phyloP scores from a whole-genome alignment of 2,888 invertebrate species.

The Erynnis tages region DNA sequence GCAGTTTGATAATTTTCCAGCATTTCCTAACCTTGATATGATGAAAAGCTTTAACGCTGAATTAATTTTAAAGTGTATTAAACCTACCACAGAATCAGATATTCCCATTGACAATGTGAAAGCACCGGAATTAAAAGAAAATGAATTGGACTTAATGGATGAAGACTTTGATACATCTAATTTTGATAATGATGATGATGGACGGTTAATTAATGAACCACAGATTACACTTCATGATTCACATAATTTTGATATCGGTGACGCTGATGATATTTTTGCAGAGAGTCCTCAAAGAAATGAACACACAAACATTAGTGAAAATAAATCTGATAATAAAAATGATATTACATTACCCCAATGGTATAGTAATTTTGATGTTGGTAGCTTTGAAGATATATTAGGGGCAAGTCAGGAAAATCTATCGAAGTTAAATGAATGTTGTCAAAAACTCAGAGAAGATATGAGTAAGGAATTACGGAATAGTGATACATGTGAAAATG shows the following conservation, averaged over 20 bases:
- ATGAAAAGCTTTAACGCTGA: conserved; percentile 57
- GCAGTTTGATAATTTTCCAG: conserved; percentile 43
- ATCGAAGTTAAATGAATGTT: conserved; percentile 8
- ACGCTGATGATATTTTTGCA: conserved; percentile 64
- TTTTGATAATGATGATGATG: too few species aligned
- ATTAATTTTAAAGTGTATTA: conserved; percentile 36
- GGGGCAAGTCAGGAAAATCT: conserved; percentile 56
- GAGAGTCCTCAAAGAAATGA: conserved; percentile 46
- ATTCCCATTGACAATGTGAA: neutral
- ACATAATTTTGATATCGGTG: conserved; percentile 64
- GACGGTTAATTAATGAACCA: neutral
- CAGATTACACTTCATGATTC: neutral
- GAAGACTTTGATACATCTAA: too few species aligned
- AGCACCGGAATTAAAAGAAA: too few species aligned
- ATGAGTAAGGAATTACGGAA: neutral
- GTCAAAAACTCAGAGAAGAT: neutral
- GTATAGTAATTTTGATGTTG: conserved; percentile 59
- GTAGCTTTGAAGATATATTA: conserved; percentile 74
- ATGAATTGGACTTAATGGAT: too few species aligned
- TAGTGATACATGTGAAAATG: too few species aligned
- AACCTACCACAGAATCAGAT: neutral
- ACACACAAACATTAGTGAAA: conserved; percentile 31
- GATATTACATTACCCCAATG: conserved; percentile 46
- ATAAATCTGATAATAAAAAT: conserved; percentile 31
- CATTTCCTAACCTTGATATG: conserved; percentile 57